Percentiles rank a stretch among this genome's conserved stretches.
Conservation (phyloP, 1,140 invertebrate genomes). For the Mya arenaria region DNA sequence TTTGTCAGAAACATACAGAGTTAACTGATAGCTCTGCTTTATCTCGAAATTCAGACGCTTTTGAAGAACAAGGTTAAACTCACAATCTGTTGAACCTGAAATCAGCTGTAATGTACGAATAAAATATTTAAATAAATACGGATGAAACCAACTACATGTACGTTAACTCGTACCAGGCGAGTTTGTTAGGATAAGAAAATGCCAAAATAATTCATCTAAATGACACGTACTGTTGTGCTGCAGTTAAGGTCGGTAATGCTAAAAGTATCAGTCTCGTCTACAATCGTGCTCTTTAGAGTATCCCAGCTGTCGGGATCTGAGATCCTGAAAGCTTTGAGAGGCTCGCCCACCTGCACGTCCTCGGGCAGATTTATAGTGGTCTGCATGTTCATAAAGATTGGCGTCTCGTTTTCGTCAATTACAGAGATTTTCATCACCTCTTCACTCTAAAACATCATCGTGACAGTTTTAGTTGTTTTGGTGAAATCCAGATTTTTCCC, state of each 20-base stretch:
- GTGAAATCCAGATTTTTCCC: too few species aligned
- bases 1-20: slow-evolving; percentile 49
- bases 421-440: slow-evolving; percentile 53
- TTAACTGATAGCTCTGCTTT: slow-evolving; percentile 14
- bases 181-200: too few species aligned
- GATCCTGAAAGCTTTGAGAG: slow-evolving; percentile 44
- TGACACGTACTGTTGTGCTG: slow-evolving; percentile 13
- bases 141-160: too few species aligned
- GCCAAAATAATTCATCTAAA: neutral
- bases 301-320: slow-evolving; percentile 62
- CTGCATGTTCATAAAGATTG: slow-evolving; percentile 34
- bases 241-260: slow-evolving; percentile 21
- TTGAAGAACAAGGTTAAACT: slow-evolving; percentile 13
- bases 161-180: too few species aligned
- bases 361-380: slow-evolving; percentile 51
- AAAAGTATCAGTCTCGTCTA: neutral
- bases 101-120: neutral
- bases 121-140: too few species aligned
- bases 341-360: slow-evolving; percentile 15
- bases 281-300: slow-evolving; percentile 42
- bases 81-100: slow-evolving; percentile 31
- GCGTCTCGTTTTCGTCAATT: slow-evolving; percentile 63
- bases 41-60: slow-evolving; percentile 50
- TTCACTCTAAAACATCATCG: slow-evolving; percentile 51
- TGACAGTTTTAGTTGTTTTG: too few species aligned